A percentile compares a stretch with the other conserved stretches of the same genome.
Evolutionary conservation across 2,797 vertebrate genomes (phyloP).

Genomic region (Denticeps clupeoides): DNA sequence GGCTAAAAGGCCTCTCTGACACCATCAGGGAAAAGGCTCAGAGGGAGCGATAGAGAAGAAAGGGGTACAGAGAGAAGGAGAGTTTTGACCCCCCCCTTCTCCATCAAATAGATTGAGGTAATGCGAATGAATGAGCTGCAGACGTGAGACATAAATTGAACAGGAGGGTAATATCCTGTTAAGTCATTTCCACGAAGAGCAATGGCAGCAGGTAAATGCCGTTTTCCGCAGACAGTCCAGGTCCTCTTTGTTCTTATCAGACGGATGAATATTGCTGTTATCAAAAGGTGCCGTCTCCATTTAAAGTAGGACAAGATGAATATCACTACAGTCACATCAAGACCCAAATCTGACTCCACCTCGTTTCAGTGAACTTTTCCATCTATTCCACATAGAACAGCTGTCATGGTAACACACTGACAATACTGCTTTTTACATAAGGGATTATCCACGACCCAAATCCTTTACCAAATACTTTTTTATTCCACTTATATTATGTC

Average conservation of each 20-base stretch:
- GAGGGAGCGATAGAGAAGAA: not conserved
- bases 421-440: too few species aligned
- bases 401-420: too few species aligned
- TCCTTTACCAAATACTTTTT: too few species aligned
- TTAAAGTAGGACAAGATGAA: not conserved
- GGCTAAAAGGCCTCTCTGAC: slow-evolving; percentile 35
- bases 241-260: not conserved
- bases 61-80: not conserved
- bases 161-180: slow-evolving; percentile 4
- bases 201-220: not conserved
- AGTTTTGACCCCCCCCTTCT: not conserved
- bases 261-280: not conserved
- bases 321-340: not conserved
- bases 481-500: too few species aligned
- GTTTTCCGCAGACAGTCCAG: not conserved
- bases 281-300: not conserved
- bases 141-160: not conserved
- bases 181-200: not conserved
- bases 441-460: too few species aligned
- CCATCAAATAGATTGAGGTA: not conserved
- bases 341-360: not conserved
- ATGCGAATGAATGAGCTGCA: not conserved
- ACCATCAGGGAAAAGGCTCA: slow-evolving; percentile 24
- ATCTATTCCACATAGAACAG: too few species aligned
- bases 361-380: not conserved